A percentile compares a stretch with the other conserved stretches of the same genome.
phyloP scores from a whole-genome alignment of 2,888 invertebrate genomes.

The Malachius bipustulatus region DNA sequence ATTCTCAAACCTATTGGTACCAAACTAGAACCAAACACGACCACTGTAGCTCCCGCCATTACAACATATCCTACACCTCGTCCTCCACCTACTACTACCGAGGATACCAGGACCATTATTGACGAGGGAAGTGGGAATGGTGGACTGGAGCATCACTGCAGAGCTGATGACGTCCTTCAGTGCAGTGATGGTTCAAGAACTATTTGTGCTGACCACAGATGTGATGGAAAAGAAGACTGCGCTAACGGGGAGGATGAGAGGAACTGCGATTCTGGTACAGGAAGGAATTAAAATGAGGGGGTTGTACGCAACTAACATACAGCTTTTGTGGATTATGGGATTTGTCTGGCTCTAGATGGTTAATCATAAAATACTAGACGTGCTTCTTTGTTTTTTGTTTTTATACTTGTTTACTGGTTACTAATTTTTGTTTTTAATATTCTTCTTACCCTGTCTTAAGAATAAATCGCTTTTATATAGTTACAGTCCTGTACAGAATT shows the following conservation, averaged over 20 bases:
- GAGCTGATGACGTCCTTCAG: slow-evolving; percentile 41
- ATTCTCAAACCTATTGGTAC: slow-evolving; percentile 4
- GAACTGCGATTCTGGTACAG: slow-evolving; percentile 37
- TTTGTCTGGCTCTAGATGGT: too few species aligned
- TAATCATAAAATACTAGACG: too few species aligned
- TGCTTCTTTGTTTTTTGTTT: too few species aligned
- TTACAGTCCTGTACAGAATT: too few species aligned
- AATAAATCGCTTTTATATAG: too few species aligned
- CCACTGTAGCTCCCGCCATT: slow-evolving; percentile 6
- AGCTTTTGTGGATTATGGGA: too few species aligned
- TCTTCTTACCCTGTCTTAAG: too few species aligned
- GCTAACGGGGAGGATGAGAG: slow-evolving; percentile 55
- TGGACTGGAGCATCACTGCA: slow-evolving; percentile 31
- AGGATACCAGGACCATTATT: slow-evolving; percentile 13
- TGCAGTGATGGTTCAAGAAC: slow-evolving; percentile 41
- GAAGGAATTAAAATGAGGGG: too few species aligned
- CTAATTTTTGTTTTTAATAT: too few species aligned
- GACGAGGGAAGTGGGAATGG: slow-evolving; percentile 21
- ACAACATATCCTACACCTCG: slow-evolving; percentile 11
- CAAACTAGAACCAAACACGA: background rate
- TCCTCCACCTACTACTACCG: slow-evolving; percentile 10
- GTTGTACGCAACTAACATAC: too few species aligned
- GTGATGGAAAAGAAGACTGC: slow-evolving; percentile 55
- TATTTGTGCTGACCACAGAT: slow-evolving; percentile 47
- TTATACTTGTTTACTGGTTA: too few species aligned